A percentile compares a stretch with the other conserved stretches of the same genome.
Conservation (phyloP, 2,888 invertebrate species). For the Acanthoscelides obtectus region DNA sequence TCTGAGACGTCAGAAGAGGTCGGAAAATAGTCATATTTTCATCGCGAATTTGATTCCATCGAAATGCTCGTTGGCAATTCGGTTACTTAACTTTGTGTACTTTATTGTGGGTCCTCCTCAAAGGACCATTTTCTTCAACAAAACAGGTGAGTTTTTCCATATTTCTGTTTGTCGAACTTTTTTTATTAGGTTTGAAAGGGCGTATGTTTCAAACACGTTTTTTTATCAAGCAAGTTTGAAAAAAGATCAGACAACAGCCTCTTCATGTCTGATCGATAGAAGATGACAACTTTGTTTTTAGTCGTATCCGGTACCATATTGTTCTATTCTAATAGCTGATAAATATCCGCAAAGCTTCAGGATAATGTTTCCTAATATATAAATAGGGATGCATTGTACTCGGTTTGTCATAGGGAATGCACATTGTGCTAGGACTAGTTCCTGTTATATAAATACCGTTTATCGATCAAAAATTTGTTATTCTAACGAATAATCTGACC, state of each 20-base stretch:
- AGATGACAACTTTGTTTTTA: background rate
- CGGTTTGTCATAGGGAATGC: background rate
- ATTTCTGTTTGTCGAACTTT: background rate
- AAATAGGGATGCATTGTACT: background rate
- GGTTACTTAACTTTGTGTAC: background rate
- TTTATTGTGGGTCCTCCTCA: background rate
- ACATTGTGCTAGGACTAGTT: background rate
- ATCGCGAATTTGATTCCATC: slow-evolving; percentile 10
- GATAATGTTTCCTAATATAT: background rate
- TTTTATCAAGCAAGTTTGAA: background rate
- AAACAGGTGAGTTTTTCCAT: background rate
- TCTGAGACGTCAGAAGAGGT: slow-evolving; percentile 26
- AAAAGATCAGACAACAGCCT: background rate
- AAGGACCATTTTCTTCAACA: background rate
- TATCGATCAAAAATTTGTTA: background rate
- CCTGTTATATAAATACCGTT: background rate
- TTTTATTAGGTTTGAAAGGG: background rate
- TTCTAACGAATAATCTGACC: too few species aligned
- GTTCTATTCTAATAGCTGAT: too few species aligned
- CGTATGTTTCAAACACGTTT: background rate
- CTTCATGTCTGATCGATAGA: background rate
- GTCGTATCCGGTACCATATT: too few species aligned
- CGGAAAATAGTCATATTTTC: slow-evolving; percentile 25
- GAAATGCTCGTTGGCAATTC: background rate
- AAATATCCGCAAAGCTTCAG: too few species aligned